Evolutionary conservation across 2,113 vertebrate genomes (phyloP).

Genomic region (Oryzias javanicus): DNA sequence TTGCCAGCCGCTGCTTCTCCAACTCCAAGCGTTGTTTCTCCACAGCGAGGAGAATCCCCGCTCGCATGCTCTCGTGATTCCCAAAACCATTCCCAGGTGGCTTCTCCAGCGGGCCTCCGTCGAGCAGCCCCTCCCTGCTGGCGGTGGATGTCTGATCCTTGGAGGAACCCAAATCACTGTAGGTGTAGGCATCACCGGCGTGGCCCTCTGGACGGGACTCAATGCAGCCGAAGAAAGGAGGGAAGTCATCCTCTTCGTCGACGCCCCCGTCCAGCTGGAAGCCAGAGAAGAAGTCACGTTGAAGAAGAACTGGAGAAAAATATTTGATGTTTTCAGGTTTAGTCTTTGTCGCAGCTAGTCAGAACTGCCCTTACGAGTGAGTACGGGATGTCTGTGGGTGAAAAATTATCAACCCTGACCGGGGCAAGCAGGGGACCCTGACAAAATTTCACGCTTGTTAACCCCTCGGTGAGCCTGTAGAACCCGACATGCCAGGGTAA

Average conservation of each 20-base stretch:
- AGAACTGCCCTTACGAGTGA: too few relatives aligned
- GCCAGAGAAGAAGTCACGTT: not conserved
- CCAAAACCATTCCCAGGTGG: slow-evolving; percentile 15
- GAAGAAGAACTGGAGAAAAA: not conserved
- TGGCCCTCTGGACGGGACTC: slow-evolving; percentile 80
- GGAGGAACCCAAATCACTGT: slow-evolving; percentile 81
- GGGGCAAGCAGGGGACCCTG: too few relatives aligned
- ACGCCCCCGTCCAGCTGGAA: slow-evolving; percentile 62
- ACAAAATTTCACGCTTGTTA: too few relatives aligned
- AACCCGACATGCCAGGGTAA: too few relatives aligned
- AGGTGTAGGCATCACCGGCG: slow-evolving; percentile 80
- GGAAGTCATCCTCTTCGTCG: slow-evolving; percentile 87
- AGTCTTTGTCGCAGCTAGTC: too few relatives aligned
- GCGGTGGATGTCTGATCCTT: slow-evolving; percentile 69
- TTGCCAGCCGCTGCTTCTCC: slow-evolving; percentile 86
- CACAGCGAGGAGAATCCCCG: slow-evolving; percentile 83
- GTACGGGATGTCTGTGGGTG: too few relatives aligned
- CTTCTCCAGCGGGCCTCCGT: slow-evolving; percentile 7
- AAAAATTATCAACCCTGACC: too few relatives aligned
- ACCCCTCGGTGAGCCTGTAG: too few relatives aligned
- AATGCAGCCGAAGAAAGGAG: slow-evolving; percentile 86
- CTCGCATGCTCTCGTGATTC: slow-evolving; percentile 68
- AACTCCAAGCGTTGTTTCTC: slow-evolving; percentile 91
- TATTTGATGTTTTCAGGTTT: not conserved
- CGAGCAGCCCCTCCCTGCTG: slow-evolving; percentile 45